Conservation (phyloP, 2,888 invertebrate species). For the Ceramica pisi region DNA sequence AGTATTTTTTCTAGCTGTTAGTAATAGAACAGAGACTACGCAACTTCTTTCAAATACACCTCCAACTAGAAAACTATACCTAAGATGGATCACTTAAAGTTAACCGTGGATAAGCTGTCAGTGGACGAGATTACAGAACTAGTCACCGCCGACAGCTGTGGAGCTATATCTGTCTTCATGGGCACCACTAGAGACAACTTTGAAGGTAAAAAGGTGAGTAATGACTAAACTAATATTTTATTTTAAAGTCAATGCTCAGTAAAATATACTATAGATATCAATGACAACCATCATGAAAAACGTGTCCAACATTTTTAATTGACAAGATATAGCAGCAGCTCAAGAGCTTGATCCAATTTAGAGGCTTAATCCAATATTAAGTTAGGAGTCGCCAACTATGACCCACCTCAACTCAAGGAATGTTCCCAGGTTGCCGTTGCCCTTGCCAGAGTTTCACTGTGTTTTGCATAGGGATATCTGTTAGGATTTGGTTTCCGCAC, state of each 20-base stretch:
- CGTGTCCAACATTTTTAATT: no score
- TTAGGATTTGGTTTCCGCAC: no score
- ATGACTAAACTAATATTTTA: constrained; percentile 70
- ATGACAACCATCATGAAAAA: no score
- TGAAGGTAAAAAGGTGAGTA: constrained; percentile 93
- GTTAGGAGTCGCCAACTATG: no score
- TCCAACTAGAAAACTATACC: neutral
- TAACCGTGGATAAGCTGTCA: constrained; percentile 92
- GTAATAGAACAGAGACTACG: neutral
- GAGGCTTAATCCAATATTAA: no score
- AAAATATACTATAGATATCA: no score
- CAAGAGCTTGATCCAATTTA: no score
- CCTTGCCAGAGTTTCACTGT: no score
- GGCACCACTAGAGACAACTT: constrained; percentile 97
- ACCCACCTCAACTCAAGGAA: no score
- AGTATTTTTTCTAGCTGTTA: constrained; percentile 21
- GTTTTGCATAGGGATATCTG: no score
- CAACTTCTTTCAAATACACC: neutral
- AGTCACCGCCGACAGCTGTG: constrained; percentile 94
- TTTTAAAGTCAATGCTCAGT: neutral
- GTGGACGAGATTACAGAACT: constrained; percentile 92
- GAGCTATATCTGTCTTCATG: constrained; percentile 97
- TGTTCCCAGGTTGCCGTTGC: no score
- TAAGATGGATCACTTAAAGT: constrained; percentile 93
- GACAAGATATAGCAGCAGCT: no score